Evolutionary conservation across 2,888 invertebrate genomes (phyloP).

Genomic region (Lepas anatifera): DNA sequence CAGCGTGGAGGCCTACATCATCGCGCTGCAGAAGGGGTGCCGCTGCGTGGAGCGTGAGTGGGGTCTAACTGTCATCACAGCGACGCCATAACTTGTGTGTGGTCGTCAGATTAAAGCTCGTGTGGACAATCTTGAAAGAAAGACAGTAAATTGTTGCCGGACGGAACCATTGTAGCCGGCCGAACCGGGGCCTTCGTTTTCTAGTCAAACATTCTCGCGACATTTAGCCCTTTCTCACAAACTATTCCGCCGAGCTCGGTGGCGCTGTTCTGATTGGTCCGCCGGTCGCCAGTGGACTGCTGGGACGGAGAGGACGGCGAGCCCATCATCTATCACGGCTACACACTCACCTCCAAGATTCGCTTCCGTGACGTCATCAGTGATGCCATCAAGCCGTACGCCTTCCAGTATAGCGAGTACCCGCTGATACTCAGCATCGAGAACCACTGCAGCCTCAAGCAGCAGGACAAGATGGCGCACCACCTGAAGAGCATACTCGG

Average conservation of each 20-base stretch:
- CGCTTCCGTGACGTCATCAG: conserved; percentile 36
- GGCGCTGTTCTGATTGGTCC: too few species aligned
- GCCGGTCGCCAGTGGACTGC: conserved; percentile 41
- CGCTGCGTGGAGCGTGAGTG: conserved; percentile 46
- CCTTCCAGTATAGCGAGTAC: conserved; percentile 37
- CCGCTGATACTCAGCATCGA: conserved; percentile 41
- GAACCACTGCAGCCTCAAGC: conserved; percentile 39
- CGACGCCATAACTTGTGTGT: too few species aligned
- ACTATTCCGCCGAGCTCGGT: too few species aligned
- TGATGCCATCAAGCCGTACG: conserved; percentile 38
- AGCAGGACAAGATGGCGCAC: conserved; percentile 36
- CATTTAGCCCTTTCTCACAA: too few species aligned
- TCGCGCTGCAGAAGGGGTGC: conserved; percentile 43
- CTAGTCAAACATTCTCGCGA: too few species aligned
- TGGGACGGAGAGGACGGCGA: conserved; percentile 44
- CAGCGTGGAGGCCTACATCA: conserved; percentile 47
- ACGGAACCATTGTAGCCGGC: too few species aligned
- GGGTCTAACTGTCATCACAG: too few species aligned
- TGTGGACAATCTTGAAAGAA: too few species aligned
- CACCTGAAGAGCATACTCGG: conserved; percentile 36
- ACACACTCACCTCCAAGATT: conserved; percentile 39
- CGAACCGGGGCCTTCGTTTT: too few species aligned
- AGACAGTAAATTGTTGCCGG: too few species aligned
- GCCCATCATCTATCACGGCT: conserved; percentile 46
- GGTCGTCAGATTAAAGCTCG: too few species aligned